Evolutionary conservation across 2,888 invertebrate species (phyloP), one percentile per base, ranked within the genome.

Genomic region (Erebia epiphron): DNA sequence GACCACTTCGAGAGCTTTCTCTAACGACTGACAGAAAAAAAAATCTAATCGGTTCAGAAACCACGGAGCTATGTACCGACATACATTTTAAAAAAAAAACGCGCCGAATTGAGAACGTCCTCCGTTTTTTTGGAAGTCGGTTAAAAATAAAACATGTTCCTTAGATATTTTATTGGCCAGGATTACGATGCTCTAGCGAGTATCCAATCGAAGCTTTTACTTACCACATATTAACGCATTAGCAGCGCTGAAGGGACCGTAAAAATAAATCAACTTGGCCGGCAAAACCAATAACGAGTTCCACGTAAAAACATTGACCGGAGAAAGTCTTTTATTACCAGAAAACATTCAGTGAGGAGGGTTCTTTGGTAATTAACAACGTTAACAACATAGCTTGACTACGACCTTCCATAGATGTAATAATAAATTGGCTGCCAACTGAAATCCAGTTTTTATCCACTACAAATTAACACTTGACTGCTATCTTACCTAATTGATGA

Each of bases 221-320:
- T 64, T 64, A 64, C 64, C 54, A 54, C 64, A 64, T 64, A 64
- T 64, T 64, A 62, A 54, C 54, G 64, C n/a, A 64, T 26, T 52
- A 52, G 64, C 35, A 3, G 52, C 16, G 61, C 43, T 43, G n/a
- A 52, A 35, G 41, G 64, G 35, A 35, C 16, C 35, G 52, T 54
- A 13, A 65, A 70, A 70, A 71, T 73, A 68, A 73, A 73, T 73
- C 66, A 68, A 71, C 66, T 64, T 63, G 35, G 46, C 66, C 57
- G 61, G 50, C 62, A 66, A 68, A 71, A 73, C 73, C 73, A 71
- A 73, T 73, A 73, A 73, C 70, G 73, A 71, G 68, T 26, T 71
- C 41, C 68, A 65, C 66, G 52, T 63, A 73, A 71, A 71, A 73
- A 73, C 57, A 64, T 54, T 64, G 50, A 64, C 64, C 64, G 64